Base-by-base conservation (phyloP, 2,888 invertebrate genomes). In the Antitype chi region DNA sequence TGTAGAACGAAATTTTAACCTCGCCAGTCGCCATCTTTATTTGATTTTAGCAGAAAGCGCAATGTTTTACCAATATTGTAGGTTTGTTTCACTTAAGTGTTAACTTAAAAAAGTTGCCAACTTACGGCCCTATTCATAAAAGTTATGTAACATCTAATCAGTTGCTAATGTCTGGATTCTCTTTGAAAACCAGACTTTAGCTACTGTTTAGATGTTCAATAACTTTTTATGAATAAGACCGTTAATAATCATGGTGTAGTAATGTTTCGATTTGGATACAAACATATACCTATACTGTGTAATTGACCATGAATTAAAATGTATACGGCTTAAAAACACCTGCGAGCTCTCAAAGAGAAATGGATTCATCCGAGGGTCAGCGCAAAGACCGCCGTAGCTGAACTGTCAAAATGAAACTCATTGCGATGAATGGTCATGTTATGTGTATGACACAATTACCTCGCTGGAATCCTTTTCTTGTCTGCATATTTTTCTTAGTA, bases 51-150 rank as follows among this genome's bases (percentile, higher is more conserved):
- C 53, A 59, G 25, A 57, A 66, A 81, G 38, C 20, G 38, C 76
- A 72, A 66, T 81, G 71, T 85, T 66, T 59, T 57, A 72, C 32
- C 82, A 81, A 62, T 62, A 25, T 59, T 62, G 71, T 75, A 57
- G 49, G 25, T n/a, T 52, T 81, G 38, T 57, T 55, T 59, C 32
- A 59, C 23, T 67, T n/a, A 20, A 55, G 47, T 25, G 15, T 70
- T 68, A 55, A 59, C n/a, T 62, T 49, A 28, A n/a, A 66, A 28
- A 55, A 55, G 25, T 72, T 38, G 23, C 5, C 23, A 53, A 32
- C 17, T 66, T 49, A n/a, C n/a, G n/a, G n/a, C n/a, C n/a, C n/a
- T n/a, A n/a, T n/a, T n/a, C n/a, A n/a, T n/a, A n/a, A n/a, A n/a
- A n/a, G n/a, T n/a, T n/a, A n/a, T n/a, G n/a, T n/a, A n/a, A n/a